Percentiles rank a stretch among this genome's conserved stretches.
phyloP scores from a whole-genome alignment of 1,140 invertebrate genomes.

The Polypedilum pembai region DNA sequence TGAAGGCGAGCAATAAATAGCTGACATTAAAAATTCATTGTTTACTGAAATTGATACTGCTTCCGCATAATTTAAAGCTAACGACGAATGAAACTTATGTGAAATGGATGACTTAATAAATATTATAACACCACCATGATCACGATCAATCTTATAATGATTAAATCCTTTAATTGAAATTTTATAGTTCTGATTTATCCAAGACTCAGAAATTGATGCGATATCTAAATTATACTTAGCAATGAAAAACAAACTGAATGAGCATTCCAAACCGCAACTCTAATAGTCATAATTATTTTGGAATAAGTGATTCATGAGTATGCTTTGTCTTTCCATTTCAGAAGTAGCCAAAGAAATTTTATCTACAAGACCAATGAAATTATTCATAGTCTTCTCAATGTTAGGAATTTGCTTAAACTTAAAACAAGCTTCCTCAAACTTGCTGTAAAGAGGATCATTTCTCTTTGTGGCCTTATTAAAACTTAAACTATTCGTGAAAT shows the following conservation, averaged over 20 bases:
- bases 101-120: background rate
- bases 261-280: background rate
- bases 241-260: background rate
- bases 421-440: too few relatives aligned
- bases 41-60: too few relatives aligned
- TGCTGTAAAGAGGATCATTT: too few relatives aligned
- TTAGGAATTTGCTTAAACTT: too few relatives aligned
- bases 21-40: too few relatives aligned
- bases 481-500: too few relatives aligned
- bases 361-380: too few relatives aligned
- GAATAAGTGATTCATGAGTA: background rate
- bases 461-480: too few relatives aligned
- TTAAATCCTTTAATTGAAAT: too few relatives aligned
- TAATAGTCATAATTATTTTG: background rate
- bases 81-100: background rate
- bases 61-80: too few relatives aligned
- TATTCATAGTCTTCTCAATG: too few relatives aligned
- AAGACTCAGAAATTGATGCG: background rate
- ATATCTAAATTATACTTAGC: background rate
- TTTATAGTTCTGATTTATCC: background rate
- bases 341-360: background rate
- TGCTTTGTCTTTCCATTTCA: background rate
- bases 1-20: too few relatives aligned
- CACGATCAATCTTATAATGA: background rate
- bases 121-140: background rate